Base-by-base conservation (phyloP, 37 sponge, comb jelly and placozoan genomes). In the Aplysina aerophoba region DNA sequence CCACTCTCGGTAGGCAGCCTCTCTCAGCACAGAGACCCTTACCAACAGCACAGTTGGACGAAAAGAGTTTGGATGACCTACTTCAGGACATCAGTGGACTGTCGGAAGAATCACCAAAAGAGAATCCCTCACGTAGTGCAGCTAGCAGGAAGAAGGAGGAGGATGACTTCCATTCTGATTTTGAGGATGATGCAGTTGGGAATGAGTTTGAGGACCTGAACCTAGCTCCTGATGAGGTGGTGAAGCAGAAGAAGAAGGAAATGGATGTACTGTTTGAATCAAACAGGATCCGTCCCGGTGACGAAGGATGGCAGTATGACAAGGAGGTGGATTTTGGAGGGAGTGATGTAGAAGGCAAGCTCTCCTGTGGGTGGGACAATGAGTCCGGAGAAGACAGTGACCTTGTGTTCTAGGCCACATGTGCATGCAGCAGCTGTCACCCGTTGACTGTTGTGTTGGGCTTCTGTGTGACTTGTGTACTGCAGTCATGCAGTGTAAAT, bases 291-390 rank as follows among this genome's bases (percentile, higher is more conserved):
- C 63, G 81, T 39, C 96, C 89, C 25, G 90, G 85, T 21, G 96
- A 96, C 53, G 74, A 84, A 24, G 92, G 59, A 0, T 96, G 82
- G 73, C 85, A 82, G 22, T 96, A 96, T 55, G 91, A 96, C 58
- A 89, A 87, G 34, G 92, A 96, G 36, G 83, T 89, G 50, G 96
- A 93, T 21, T 96, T 94, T 91, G 79, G 34, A 25, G 56, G 22
- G 0, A 8, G 50, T 44, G 50, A 44, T 11, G 50, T 3, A 44
- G 83, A 40, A 31, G 84, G 50, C 16, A 86, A 84, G 58, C 73
- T 86, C 44, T 88, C 85, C 62, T 88, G 93, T 89, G 94, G 94
- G 12, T 96, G 96, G 96, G 96, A 96, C 66, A 8, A 44, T 44
- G 50, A 44, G 50, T 71, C 71, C 65, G 85, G 80, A 28, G 78